Evolutionary conservation across 1,140 invertebrate species (phyloP), one percentile per base, ranked within the genome.

Genomic region (Druon quercuslanigerum): DNA sequence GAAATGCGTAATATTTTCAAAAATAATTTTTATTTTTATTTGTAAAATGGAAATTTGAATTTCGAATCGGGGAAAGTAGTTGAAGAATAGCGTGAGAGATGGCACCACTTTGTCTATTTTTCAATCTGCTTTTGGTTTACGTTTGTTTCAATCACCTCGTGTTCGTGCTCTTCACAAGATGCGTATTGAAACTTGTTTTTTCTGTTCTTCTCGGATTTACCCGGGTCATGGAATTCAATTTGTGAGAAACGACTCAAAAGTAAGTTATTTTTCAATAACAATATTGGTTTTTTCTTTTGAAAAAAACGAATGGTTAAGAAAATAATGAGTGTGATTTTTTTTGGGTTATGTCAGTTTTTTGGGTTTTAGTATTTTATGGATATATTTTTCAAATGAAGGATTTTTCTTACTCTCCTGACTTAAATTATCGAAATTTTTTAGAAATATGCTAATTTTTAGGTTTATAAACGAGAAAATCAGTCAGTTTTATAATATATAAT

Each of bases 151-250:
- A 70, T 33, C 12, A 16, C 70, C 40, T 71, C 40, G 40, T 71
- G 70, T 16, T 71, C 19, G 8, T 13, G 40, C 17, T 50, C 51
- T 50, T 50, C n/a, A 78, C 54, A 94, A 92, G 86, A 97, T 97
- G 96, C 95, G 96, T 93, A 96, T 97, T 80, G 96, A 97, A 92
- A 95, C 94, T 85, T 97, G 96, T 93, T 97, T 96, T 92, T 97
- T 97, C 91, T 97, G 96, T 90, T 97, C 96, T 3, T 96, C 96
- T 82, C 94, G 95, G 89, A 94, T 97, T 88, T 97, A 95, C 92
- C 96, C 96, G 81, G 96, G 96, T 74, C 96, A 97, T 87, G 96
- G 96, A 19, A 96, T 97, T 51, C 94, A 96, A 84, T 97, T 97
- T 87, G 96, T 97, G 1, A 93, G 96, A 88, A 96, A 96, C 86